phyloP scores from a whole-genome alignment of 2,113 vertebrate genomes.

The Phyllopteryx taeniolatus region DNA sequence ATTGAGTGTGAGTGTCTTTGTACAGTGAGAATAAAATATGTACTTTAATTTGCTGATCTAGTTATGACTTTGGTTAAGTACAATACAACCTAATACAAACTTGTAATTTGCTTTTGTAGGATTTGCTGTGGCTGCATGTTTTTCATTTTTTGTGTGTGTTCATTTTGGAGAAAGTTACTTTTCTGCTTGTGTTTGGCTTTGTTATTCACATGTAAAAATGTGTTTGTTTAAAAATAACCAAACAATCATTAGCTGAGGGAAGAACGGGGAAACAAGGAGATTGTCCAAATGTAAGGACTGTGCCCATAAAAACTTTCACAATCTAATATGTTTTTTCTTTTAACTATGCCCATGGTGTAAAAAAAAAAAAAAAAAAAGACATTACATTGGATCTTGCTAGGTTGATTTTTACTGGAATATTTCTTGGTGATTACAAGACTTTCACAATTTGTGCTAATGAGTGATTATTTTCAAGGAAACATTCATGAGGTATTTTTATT shows the following conservation, averaged over 20 bases:
- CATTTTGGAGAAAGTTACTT: neutral
- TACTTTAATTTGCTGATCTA: constrained; percentile 39
- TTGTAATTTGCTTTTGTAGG: constrained; percentile 1
- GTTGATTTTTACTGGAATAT: too few species aligned
- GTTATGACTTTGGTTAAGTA: constrained; percentile 11
- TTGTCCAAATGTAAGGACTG: neutral
- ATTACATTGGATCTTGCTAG: neutral
- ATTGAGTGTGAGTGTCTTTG: constrained; percentile 15
- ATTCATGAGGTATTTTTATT: neutral
- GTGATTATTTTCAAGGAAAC: neutral
- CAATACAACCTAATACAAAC: constrained; percentile 4
- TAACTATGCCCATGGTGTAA: neutral
- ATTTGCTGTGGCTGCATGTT: constrained; percentile 6
- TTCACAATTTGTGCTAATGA: neutral
- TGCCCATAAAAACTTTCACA: too few species aligned
- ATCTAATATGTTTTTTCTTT: neutral
- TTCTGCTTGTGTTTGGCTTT: neutral
- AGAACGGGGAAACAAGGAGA: neutral
- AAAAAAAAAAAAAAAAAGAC: neutral
- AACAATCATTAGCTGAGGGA: neutral
- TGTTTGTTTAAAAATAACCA: neutral
- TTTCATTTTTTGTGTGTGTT: neutral
- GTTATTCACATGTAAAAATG: neutral
- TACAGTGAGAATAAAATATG: constrained; percentile 9
- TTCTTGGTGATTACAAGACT: neutral